Conservation (phyloP, 1,140 invertebrate genomes). For the Aphelinus atriplicis region DNA sequence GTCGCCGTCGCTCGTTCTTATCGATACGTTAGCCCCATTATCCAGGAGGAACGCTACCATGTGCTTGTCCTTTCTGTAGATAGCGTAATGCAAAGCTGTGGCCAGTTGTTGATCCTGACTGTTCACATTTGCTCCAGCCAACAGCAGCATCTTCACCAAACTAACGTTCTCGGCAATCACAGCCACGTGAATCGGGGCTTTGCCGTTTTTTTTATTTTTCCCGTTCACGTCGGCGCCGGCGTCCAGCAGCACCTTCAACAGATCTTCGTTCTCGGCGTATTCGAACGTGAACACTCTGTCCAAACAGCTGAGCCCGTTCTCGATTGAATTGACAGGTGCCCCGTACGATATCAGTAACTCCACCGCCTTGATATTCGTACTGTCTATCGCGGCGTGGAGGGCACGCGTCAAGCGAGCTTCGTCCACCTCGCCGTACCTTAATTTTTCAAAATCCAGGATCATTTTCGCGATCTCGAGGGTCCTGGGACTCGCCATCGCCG, state of each 20-base stretch:
- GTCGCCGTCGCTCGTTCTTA: conserved; percentile 1
- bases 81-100: conserved; percentile 5
- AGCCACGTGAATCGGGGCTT: neutral
- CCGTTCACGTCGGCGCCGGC: conserved; percentile 1
- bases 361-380: neutral
- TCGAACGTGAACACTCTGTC: neutral
- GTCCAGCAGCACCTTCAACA: neutral
- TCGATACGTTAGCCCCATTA: neutral
- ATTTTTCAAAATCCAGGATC: neutral
- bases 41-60: neutral
- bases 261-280: neutral
- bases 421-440: neutral
- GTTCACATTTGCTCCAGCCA: conserved; percentile 3
- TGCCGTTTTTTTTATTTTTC: conserved; percentile 3
- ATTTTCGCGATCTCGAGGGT: neutral
- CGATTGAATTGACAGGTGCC: neutral
- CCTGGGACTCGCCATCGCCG: neutral
- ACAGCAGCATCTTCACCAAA: neutral
- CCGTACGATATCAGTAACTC: neutral
- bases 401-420: neutral
- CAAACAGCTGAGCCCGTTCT: neutral
- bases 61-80: neutral
- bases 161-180: neutral
- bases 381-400: conserved; percentile 2
- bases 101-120: conserved; percentile 11